Evolutionary conservation across 2,113 vertebrate species (phyloP).

Genomic region (Misgurnus mizolepis): DNA sequence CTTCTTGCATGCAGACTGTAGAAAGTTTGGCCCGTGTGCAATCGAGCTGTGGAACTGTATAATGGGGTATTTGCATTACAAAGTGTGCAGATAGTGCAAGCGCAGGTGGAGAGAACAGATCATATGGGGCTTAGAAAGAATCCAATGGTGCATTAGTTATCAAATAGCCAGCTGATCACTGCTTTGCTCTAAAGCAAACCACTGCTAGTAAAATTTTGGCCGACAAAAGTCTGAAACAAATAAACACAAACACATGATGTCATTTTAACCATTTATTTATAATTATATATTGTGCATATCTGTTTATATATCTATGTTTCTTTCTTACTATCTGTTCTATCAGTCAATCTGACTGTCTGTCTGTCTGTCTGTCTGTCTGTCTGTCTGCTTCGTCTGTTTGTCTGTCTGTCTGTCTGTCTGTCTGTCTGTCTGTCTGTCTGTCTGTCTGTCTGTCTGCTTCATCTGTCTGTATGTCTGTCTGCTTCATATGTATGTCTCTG

Average conservation of each 20-base stretch:
- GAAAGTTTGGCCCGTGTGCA: slow-evolving; percentile 22
- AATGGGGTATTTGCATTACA: slow-evolving; percentile 42
- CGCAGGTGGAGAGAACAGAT: neutral
- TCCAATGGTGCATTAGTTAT: slow-evolving; percentile 11
- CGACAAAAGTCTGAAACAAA: neutral
- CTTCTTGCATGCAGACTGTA: neutral
- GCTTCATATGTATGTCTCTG: no score
- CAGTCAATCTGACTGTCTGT: no score
- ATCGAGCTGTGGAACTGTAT: slow-evolving; percentile 20
- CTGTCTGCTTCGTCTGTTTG: no score
- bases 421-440: no score
- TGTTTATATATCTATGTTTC: no score
- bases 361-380: no score
- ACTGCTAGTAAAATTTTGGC: neutral
- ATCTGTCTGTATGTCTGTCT: no score
- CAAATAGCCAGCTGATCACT: slow-evolving; percentile 30
- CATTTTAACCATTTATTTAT: slow-evolving; percentile 7
- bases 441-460: no score
- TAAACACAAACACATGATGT: slow-evolving; percentile 21
- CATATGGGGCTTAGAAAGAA: slow-evolving; percentile 8
- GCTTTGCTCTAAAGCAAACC: slow-evolving; percentile 23
- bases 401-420: no score
- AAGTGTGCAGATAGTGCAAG: neutral
- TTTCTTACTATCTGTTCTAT: no score
- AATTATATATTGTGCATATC: no score